Conservation (phyloP, 2,888 invertebrate species). For the Sicus ferrugineus region DNA sequence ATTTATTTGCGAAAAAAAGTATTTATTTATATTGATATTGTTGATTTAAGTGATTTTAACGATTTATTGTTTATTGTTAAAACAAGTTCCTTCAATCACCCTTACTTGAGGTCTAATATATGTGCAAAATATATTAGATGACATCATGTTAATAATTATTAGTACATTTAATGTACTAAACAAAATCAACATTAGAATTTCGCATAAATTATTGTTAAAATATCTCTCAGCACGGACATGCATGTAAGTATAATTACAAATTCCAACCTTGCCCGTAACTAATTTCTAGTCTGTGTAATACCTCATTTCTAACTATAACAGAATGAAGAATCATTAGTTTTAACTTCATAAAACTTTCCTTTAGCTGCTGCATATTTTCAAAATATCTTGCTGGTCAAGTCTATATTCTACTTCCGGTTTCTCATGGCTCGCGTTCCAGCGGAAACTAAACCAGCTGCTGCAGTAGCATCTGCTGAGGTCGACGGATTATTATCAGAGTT, state of each 20-base stretch:
- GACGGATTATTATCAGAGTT: constrained; percentile 17
- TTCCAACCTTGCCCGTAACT: constrained; percentile 7
- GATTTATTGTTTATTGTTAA: no score
- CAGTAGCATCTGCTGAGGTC: constrained; percentile 14
- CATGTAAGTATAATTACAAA: constrained; percentile 2
- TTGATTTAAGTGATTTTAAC: no score
- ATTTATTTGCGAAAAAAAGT: no score
- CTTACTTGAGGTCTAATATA: no score
- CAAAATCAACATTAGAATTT: background rate
- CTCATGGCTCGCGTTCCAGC: constrained; percentile 13
- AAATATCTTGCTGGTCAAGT: background rate
- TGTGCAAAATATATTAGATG: background rate
- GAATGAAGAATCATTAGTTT: background rate
- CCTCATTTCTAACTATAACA: background rate
- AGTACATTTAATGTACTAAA: constrained; percentile 16
- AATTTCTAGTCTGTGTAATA: background rate
- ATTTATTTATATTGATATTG: no score
- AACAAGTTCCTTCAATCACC: no score
- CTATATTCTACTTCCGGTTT: constrained; percentile 16
- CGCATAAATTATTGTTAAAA: constrained; percentile 3
- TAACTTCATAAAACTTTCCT: background rate
- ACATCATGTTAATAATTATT: background rate
- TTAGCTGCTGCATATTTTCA: background rate
- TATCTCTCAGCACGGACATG: constrained; percentile 1
- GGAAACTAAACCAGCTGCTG: background rate